A percentile compares a stretch with the other conserved stretches of the same genome.
Conservation (phyloP, 2,113 vertebrate species). For the Calyptommatus sinebrachiatus region DNA sequence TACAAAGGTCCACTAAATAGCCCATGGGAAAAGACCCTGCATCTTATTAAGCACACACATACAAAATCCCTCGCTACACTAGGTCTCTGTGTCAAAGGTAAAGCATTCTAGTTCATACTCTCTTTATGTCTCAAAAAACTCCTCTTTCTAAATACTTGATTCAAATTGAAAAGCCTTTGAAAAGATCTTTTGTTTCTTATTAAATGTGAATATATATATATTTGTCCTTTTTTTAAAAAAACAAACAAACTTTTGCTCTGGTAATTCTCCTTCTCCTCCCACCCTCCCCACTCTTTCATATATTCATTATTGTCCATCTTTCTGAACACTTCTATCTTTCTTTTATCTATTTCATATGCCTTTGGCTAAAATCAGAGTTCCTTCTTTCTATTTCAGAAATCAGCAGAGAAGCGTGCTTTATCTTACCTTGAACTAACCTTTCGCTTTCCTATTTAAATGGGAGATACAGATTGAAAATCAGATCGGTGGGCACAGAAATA, state of each 20-base stretch:
- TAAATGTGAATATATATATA: conserved; percentile 24
- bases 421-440: conserved; percentile 50
- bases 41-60: conserved; percentile 70
- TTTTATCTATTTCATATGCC: conserved; percentile 72
- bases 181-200: conserved; percentile 42
- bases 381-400: conserved; percentile 59
- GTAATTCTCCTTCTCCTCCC: conserved; percentile 11
- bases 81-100: conserved; percentile 64
- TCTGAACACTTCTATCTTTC: conserved; percentile 65
- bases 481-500: conserved; percentile 65
- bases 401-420: conserved; percentile 55
- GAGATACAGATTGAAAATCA: conserved; percentile 67
- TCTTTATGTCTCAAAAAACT: conserved; percentile 63
- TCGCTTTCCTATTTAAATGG: conserved; percentile 71
- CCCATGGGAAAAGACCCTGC: conserved; percentile 83
- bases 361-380: conserved; percentile 58
- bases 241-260: conserved; percentile 50
- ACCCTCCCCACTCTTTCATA: conserved; percentile 23
- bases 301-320: conserved; percentile 64
- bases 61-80: conserved; percentile 51
- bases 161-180: conserved; percentile 53
- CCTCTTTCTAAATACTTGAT: conserved; percentile 53
- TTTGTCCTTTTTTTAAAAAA: conserved; percentile 34
- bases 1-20: conserved; percentile 85
- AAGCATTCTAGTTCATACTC: conserved; percentile 60